Conservation (phyloP, 1,140 invertebrate genomes). For the Drosophila carrolli region DNA sequence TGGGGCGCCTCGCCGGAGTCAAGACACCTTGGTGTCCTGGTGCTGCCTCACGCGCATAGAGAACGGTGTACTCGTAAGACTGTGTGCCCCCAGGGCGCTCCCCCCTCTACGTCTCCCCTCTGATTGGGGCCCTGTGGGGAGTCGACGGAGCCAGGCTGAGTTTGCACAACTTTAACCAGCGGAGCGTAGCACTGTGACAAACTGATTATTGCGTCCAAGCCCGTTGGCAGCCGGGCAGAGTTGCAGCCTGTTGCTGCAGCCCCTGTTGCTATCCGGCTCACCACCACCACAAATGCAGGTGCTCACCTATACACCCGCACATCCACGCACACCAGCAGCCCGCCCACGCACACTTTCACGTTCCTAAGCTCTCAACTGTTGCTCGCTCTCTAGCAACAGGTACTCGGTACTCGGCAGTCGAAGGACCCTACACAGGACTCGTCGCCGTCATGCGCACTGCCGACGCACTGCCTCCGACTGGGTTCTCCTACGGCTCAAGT, state of each 20-base stretch:
- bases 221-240: conserved; percentile 1
- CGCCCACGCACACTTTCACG: conserved; percentile 11
- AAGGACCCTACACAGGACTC: conserved; percentile 1
- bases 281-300: background rate
- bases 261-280: conserved; percentile 23
- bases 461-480: background rate
- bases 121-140: too few species aligned
- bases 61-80: too few species aligned
- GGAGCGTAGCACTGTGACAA: conserved; percentile 41
- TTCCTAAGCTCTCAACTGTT: conserved; percentile 73
- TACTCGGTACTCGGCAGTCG: conserved; percentile 33
- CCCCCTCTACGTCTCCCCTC: too few species aligned
- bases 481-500: conserved; percentile 3
- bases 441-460: conserved; percentile 44
- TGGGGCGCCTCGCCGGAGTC: background rate
- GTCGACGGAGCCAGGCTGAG: conserved; percentile 7
- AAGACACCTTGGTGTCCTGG: conserved; percentile 4
- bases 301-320: conserved; percentile 12
- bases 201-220: conserved; percentile 48
- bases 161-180: conserved; percentile 36
- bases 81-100: too few species aligned
- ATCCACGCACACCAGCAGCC: conserved; percentile 25
- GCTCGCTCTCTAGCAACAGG: conserved; percentile 82
- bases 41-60: too few species aligned
- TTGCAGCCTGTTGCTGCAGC: conserved; percentile 62